Evolutionary conservation across 1,140 invertebrate species (phyloP).

Genomic region (Zelostemma sp.): DNA sequence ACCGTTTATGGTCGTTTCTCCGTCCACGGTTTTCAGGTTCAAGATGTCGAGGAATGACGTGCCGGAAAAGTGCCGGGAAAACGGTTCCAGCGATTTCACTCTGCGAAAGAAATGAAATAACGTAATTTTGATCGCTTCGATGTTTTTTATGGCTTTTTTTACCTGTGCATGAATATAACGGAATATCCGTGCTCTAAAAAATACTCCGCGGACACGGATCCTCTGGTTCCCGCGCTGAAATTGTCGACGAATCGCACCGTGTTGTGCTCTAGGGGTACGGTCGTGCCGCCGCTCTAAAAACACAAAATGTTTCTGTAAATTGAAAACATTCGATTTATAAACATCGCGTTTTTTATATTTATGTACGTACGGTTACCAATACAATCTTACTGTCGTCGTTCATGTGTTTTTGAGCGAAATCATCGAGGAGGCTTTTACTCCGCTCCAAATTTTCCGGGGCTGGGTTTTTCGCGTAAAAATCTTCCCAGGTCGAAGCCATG

Average conservation of each 20-base stretch:
- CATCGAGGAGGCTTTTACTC: constrained; percentile 77
- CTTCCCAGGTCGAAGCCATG: constrained; percentile 79
- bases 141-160: constrained; percentile 7
- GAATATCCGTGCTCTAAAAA: constrained; percentile 87
- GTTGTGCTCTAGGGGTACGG: constrained; percentile 95
- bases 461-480: constrained; percentile 83
- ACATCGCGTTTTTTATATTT: not conserved
- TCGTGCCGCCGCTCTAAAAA: constrained; percentile 90
- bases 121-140: not conserved
- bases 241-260: constrained; percentile 98
- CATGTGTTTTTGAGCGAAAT: constrained; percentile 78
- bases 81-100: constrained; percentile 90
- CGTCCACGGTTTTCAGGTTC: constrained; percentile 74
- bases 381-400: constrained; percentile 77
- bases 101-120: constrained; percentile 50
- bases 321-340: not conserved
- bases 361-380: constrained; percentile 80
- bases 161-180: constrained; percentile 84
- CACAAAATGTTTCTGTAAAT: constrained; percentile 25
- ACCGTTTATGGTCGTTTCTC: constrained; percentile 74
- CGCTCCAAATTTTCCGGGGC: constrained; percentile 81
- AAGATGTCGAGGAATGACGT: constrained; percentile 87
- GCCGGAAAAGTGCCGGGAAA: constrained; percentile 85
- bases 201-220: constrained; percentile 95
- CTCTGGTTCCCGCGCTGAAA: constrained; percentile 96